Conservation (phyloP, 2,113 vertebrate species). For the Ictalurus furcatus region DNA sequence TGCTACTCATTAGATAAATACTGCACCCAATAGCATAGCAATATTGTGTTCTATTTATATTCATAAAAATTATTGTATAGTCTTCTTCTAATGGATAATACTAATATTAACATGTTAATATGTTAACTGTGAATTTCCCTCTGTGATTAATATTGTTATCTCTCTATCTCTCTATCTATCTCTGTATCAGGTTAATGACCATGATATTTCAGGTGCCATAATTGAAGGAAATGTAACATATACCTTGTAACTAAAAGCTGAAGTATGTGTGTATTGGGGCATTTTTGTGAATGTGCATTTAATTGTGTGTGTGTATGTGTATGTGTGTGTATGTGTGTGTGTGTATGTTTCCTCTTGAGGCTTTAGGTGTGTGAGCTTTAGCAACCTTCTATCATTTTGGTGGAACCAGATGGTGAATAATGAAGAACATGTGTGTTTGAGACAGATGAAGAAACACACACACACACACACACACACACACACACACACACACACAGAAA, state of each 20-base stretch:
- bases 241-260: neutral
- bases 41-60: too few species aligned
- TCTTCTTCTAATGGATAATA: too few species aligned
- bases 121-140: too few species aligned
- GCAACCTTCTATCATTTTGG: slow-evolving; percentile 37
- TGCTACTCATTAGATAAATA: too few species aligned
- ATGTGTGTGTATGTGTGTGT: too few species aligned
- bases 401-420: slow-evolving; percentile 39
- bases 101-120: too few species aligned
- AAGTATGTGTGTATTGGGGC: neutral
- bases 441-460: neutral
- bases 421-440: slow-evolving; percentile 32
- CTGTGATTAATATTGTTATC: neutral
- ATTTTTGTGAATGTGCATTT: neutral
- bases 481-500: neutral
- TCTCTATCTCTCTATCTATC: too few species aligned
- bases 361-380: slow-evolving; percentile 31
- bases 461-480: slow-evolving; percentile 3
- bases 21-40: too few species aligned
- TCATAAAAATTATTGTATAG: too few species aligned
- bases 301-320: neutral
- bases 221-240: neutral
- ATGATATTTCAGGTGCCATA: neutral
- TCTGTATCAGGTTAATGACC: neutral
- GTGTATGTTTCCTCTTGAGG: neutral